Evolutionary conservation across 1,140 invertebrate species (phyloP).

Genomic region (Cheumatopsyche charites): DNA sequence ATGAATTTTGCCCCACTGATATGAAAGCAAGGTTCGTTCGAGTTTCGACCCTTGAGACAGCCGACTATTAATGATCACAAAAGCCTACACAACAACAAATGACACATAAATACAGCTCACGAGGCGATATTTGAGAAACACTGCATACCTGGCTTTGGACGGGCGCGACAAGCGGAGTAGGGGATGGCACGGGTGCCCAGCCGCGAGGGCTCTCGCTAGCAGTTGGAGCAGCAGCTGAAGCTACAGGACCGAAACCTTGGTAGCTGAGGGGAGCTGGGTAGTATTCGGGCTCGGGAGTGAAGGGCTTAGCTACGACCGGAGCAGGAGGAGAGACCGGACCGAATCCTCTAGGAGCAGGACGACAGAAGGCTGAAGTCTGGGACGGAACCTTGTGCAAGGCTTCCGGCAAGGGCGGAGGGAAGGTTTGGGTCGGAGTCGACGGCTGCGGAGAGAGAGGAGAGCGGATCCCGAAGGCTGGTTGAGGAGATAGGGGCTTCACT

Average conservation of each 20-base stretch:
- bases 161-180: constrained; percentile 37
- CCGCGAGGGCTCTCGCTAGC: constrained; percentile 21
- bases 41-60: neutral
- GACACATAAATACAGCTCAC: constrained; percentile 9
- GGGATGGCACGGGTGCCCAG: constrained; percentile 41
- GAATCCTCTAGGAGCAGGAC: constrained; percentile 13
- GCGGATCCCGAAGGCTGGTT: constrained; percentile 22
- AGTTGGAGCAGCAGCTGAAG: constrained; percentile 19
- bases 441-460: constrained; percentile 29
- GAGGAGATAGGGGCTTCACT: constrained; percentile 26
- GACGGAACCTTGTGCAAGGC: constrained; percentile 4
- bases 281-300: constrained; percentile 3
- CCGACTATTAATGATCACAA: constrained; percentile 29
- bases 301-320: constrained; percentile 8
- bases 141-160: constrained; percentile 46
- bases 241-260: constrained; percentile 25
- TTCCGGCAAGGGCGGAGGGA: constrained; percentile 44
- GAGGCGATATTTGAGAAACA: constrained; percentile 44
- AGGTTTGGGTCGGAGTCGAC: constrained; percentile 41
- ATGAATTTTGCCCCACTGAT: constrained; percentile 38
- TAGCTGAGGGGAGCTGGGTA: neutral
- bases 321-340: neutral
- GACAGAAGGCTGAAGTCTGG: constrained; percentile 19
- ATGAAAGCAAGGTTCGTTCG: constrained; percentile 21
- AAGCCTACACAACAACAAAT: constrained; percentile 43